Percentiles rank a stretch among this genome's conserved stretches.
Evolutionary conservation across 2,797 vertebrate species (phyloP).

Genomic region (Steatocranus sp.): DNA sequence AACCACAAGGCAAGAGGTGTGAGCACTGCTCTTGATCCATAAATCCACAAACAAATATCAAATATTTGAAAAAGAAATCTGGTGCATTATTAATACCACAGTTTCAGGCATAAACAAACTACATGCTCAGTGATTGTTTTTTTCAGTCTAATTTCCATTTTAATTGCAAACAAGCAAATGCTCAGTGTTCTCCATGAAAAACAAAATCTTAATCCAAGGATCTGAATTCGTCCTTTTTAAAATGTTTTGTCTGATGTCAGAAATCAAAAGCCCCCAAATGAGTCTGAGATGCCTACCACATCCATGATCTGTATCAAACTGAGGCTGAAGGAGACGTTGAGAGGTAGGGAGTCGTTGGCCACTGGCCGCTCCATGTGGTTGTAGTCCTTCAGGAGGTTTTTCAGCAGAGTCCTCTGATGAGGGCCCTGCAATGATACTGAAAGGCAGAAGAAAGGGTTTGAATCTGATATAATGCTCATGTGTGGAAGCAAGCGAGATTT

Average conservation of each 20-base stretch:
- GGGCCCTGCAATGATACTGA: constrained; percentile 92
- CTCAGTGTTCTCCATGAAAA: not conserved
- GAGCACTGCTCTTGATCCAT: not conserved
- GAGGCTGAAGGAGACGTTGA: constrained; percentile 87
- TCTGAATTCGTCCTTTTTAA: not conserved
- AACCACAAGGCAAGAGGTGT: not conserved
- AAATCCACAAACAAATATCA: not conserved
- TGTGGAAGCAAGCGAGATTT: not conserved
- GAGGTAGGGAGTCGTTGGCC: constrained; percentile 89
- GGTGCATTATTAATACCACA: not conserved
- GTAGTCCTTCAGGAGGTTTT: constrained; percentile 93
- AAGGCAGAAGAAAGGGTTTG: not conserved
- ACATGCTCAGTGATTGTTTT: not conserved
- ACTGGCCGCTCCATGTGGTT: constrained; percentile 94
- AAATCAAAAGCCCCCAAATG: not conserved
- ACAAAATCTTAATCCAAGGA: not conserved
- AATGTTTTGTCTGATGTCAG: not conserved
- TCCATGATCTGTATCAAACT: constrained; percentile 97
- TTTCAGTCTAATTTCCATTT: not conserved
- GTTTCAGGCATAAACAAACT: not conserved
- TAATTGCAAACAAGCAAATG: not conserved
- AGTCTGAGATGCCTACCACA: constrained; percentile 79
- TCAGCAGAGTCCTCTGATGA: constrained; percentile 92
- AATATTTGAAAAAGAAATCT: not conserved
- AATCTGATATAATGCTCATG: not conserved